Evolutionary conservation across 2,888 invertebrate genomes (phyloP), one percentile per base, ranked within the genome.

Genomic region (Amphipyra tragopoginis): DNA sequence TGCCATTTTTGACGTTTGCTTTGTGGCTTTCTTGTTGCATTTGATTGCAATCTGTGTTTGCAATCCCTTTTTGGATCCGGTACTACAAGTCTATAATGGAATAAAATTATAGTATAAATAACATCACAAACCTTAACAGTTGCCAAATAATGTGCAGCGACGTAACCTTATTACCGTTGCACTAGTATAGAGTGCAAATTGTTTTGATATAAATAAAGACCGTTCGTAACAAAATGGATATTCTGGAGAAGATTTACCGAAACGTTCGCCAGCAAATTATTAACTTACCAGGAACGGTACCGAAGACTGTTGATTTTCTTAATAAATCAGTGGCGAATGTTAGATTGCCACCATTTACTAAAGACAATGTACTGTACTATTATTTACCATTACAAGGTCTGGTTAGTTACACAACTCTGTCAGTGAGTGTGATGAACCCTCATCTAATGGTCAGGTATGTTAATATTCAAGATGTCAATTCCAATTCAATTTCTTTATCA

Each of bases 351-450:
- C 97, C 97, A 13, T 91, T 97, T 62, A 97, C 96, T 51, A 96
- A 95, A 85, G 96, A 97, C 74, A 97, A 97, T 92, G 93, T 97
- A 63, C 92, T 96, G 33, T 97, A 96, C 90, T 97, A 97, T 88
- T 98, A 98, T 92, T 95, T 96, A 78, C 98, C 98, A 43, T 86
- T 97, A 55, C 96, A 97, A 90, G 98, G 98, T 48, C 95, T 97
- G 51, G 95, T 96, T 66, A 97, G 97, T 88, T 98, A 98, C 90
- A 96, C 97, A 81, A 96, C 97, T 40, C 95, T 98, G 53, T 97
- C 98, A 48, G 95, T 98, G 49, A 97, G 97, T 92, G 97, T 98
- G 54, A 97, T 98, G 97, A 97, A 98, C 86, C 98, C 98, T 4
- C 96, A 96, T 73, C 91, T 98, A 76, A 95, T 97, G 81, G 95